Conservation (phyloP, 2,113 vertebrate species). For the Garra rufa region DNA sequence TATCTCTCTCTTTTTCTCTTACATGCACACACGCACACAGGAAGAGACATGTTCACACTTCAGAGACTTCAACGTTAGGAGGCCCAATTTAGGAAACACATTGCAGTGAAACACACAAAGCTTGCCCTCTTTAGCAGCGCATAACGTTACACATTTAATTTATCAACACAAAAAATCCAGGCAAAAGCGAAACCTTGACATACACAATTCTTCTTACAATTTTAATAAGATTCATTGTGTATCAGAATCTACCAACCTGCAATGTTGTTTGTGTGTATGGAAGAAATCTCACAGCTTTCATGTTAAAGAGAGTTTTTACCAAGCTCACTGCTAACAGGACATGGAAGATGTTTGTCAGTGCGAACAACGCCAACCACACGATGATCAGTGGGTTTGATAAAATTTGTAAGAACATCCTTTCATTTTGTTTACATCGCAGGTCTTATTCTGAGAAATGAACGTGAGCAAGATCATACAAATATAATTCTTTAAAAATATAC, state of each 20-base stretch:
- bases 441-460: not conserved
- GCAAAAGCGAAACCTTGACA: not conserved
- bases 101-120: not conserved
- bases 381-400: slow-evolving; percentile 22
- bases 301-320: not conserved
- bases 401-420: slow-evolving; percentile 23
- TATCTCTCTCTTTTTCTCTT: slow-evolving; percentile 3
- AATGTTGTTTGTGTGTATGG: not conserved
- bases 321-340: not conserved
- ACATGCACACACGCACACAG: slow-evolving; percentile 56
- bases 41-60: slow-evolving; percentile 70
- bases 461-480: not conserved
- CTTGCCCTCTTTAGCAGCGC: not conserved
- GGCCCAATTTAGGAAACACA: slow-evolving; percentile 37
- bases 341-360: not conserved
- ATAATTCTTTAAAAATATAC: not conserved
- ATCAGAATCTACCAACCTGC: not conserved
- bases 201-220: not conserved
- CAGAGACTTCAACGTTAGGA: slow-evolving; percentile 45
- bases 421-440: not conserved
- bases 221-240: not conserved
- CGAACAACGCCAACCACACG: not conserved
- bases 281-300: not conserved
- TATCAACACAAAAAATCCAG: not conserved
- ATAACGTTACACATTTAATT: not conserved